Evolutionary conservation across 2,888 invertebrate species (phyloP).

Genomic region (Coenonympha glycerion): DNA sequence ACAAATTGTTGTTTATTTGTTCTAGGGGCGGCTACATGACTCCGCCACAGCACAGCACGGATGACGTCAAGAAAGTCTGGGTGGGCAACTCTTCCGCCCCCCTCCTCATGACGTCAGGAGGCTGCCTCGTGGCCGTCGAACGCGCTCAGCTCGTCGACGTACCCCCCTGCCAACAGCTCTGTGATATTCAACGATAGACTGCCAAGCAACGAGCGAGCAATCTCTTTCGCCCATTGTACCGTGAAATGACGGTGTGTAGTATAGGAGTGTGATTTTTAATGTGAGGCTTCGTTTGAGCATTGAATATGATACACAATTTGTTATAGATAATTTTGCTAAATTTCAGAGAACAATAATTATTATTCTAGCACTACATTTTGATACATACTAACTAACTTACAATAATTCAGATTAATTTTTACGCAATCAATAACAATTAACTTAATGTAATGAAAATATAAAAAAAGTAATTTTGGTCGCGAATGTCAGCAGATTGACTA

Average conservation of each 20-base stretch:
- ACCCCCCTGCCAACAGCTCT: slow-evolving; percentile 45
- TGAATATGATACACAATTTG: background rate
- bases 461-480: too few species aligned
- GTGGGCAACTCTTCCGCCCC: slow-evolving; percentile 56
- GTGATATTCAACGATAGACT: slow-evolving; percentile 69
- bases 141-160: slow-evolving; percentile 53
- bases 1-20: slow-evolving; percentile 24
- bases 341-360: too few species aligned
- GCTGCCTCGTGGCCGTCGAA: slow-evolving; percentile 65
- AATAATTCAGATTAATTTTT: too few species aligned
- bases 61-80: slow-evolving; percentile 71
- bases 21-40: slow-evolving; percentile 69
- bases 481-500: too few species aligned
- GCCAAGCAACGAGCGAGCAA: slow-evolving; percentile 31
- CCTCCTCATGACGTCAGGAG: slow-evolving; percentile 57
- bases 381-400: too few species aligned
- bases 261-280: slow-evolving; percentile 2
- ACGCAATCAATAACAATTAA: too few species aligned
- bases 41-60: slow-evolving; percentile 52
- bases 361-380: too few species aligned
- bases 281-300: slow-evolving; percentile 11
- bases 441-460: too few species aligned
- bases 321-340: background rate
- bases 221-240: slow-evolving; percentile 49
- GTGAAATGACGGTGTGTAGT: slow-evolving; percentile 32